phyloP scores from a whole-genome alignment of 2,113 vertebrate genomes.

The Nothobranchius furzeri region DNA sequence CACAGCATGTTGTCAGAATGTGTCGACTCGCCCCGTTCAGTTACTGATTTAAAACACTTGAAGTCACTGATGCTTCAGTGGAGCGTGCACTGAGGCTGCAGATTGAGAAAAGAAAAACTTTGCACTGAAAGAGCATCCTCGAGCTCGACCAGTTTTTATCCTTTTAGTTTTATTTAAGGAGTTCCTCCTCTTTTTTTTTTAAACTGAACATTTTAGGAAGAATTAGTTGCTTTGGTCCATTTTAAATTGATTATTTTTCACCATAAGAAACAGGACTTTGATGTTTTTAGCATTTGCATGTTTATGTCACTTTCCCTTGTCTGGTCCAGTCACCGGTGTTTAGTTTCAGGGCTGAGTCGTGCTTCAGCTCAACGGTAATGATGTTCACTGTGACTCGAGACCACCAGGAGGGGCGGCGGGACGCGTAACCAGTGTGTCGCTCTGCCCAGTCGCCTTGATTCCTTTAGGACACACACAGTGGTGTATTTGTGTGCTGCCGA shows the following conservation, averaged over 20 bases:
- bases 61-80: conserved; percentile 47
- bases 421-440: conserved; percentile 19
- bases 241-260: background rate
- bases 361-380: conserved; percentile 60
- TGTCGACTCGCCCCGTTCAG: conserved; percentile 40
- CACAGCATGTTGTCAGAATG: conserved; percentile 50
- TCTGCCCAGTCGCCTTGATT: conserved; percentile 56
- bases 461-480: conserved; percentile 58
- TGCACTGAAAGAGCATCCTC: conserved; percentile 69
- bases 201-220: conserved; percentile 30
- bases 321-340: conserved; percentile 24
- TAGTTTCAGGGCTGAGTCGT: conserved; percentile 41
- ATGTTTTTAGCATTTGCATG: conserved; percentile 45
- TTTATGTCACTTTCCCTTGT: conserved; percentile 16
- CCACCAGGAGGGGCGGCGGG: conserved; percentile 40
- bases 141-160: conserved; percentile 44
- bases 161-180: conserved; percentile 43
- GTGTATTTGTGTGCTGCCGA: conserved; percentile 73
- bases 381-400: conserved; percentile 71
- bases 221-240: background rate
- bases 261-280: conserved; percentile 33
- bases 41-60: conserved; percentile 63
- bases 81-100: conserved; percentile 31
- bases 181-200: background rate
- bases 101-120: conserved; percentile 22